These are phyloP conservation scores for roundworm (Caenorhabditis elegans) DNA, from an alignment of 1,140 invertebrate genomes.

Conservation along the genomic window DNA sequence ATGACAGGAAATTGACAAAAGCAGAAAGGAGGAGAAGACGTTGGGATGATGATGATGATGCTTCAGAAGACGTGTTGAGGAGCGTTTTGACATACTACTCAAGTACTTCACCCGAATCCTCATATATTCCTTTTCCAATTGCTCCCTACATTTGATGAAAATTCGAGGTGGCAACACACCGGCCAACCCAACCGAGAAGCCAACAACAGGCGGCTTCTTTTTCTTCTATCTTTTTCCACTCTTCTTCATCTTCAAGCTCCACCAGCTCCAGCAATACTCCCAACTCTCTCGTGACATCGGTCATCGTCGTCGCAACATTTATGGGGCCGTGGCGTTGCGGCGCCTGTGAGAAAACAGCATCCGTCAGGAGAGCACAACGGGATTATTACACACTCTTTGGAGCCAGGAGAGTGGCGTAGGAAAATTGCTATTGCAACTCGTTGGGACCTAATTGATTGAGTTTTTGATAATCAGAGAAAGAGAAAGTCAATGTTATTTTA, in stretches of 20 bases:
- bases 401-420: background rate
- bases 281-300: constrained; percentile 17
- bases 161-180: constrained; percentile 27
- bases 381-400: constrained; percentile 22
- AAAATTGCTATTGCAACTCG: background rate
- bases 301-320: constrained; percentile 25
- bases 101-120: background rate
- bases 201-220: background rate
- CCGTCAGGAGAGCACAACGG: constrained; percentile 6
- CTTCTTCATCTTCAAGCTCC: background rate
- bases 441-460: background rate
- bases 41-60: background rate
- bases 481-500: background rate
- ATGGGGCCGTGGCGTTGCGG: constrained; percentile 26
- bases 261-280: background rate
- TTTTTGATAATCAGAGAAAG: background rate
- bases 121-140: background rate
- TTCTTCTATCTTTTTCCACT: constrained; percentile 1
- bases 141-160: constrained; percentile 25
- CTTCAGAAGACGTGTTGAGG: constrained; percentile 30
- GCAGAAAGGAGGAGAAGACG: background rate
- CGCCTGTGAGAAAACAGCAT: constrained; percentile 25
- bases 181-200: background rate
- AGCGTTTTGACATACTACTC: constrained; percentile 19
- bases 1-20: constrained; percentile 9